Conservation (phyloP, 2,888 invertebrate genomes). For the Lumbricus terrestris region DNA sequence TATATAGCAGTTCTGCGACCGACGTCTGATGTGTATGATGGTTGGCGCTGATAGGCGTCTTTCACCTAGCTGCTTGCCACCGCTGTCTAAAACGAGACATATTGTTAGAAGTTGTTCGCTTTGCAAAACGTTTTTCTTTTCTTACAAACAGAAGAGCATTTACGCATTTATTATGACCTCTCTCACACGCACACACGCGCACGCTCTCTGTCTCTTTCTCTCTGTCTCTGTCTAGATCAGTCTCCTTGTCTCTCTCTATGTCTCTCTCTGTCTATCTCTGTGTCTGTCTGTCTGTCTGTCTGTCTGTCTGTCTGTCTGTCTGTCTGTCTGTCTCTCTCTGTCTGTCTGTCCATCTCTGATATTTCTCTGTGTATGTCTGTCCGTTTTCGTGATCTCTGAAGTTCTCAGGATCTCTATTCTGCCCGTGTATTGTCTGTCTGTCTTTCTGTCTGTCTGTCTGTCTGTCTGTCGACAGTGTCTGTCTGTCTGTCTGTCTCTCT, state of each 20-base stretch:
- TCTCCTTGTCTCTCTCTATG: not conserved
- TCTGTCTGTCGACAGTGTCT: too few species aligned
- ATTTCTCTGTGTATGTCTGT: not conserved
- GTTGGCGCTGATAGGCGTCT: conserved; percentile 8
- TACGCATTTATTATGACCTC: not conserved
- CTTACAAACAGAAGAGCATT: not conserved
- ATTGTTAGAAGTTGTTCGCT: not conserved
- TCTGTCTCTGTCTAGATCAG: too few species aligned
- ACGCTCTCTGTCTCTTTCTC: too few species aligned
- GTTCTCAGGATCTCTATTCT: not conserved
- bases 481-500: too few species aligned
- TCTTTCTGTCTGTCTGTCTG: not conserved
- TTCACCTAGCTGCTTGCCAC: too few species aligned
- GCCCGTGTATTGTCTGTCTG: too few species aligned
- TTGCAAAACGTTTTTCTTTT: not conserved
- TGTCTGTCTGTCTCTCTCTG: too few species aligned
- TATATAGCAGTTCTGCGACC: too few species aligned
- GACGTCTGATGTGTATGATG: too few species aligned
- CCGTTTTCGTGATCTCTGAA: too few species aligned
- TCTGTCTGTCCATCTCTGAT: too few species aligned
- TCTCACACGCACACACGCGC: not conserved
- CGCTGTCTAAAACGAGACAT: not conserved
- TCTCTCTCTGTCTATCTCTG: not conserved
- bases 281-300: not conserved
- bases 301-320: too few species aligned